Percentiles rank a stretch among this genome's conserved stretches.
phyloP scores from a whole-genome alignment of 2,888 invertebrate genomes.

The Gymnosoma rotundatum region DNA sequence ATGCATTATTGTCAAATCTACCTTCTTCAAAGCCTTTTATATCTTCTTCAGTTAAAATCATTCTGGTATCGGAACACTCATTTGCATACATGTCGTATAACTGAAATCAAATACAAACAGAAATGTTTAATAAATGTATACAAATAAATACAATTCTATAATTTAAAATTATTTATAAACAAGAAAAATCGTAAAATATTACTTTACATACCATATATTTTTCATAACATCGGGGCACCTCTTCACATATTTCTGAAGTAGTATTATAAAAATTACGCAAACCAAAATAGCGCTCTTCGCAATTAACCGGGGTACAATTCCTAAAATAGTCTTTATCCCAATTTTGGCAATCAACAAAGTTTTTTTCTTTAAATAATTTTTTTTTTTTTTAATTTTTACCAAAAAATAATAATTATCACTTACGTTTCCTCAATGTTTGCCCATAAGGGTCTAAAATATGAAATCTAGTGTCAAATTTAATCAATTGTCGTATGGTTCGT shows the following conservation, averaged over 20 bases:
- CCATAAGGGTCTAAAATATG: slow-evolving; percentile 75
- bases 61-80: slow-evolving; percentile 72
- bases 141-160: no score
- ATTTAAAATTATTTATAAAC: not conserved
- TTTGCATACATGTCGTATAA: slow-evolving; percentile 74
- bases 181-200: not conserved
- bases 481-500: slow-evolving; percentile 67
- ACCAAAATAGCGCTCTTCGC: slow-evolving; percentile 84
- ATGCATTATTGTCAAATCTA: slow-evolving; percentile 62
- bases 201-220: slow-evolving; percentile 52
- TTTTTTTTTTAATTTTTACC: not conserved
- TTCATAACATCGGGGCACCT: slow-evolving; percentile 64
- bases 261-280: slow-evolving; percentile 83
- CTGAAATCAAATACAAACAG: slow-evolving; percentile 35
- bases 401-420: slow-evolving; percentile 4
- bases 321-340: slow-evolving; percentile 83
- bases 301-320: slow-evolving; percentile 83
- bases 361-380: slow-evolving; percentile 60
- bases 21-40: slow-evolving; percentile 71
- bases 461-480: slow-evolving; percentile 78
- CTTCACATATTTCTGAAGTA: slow-evolving; percentile 75
- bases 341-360: slow-evolving; percentile 76
- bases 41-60: slow-evolving; percentile 73
- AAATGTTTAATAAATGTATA: no score
- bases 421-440: slow-evolving; percentile 72